A percentile compares a stretch with the other conserved stretches of the same genome.
Evolutionary conservation across 2,888 invertebrate species (phyloP).

Genomic region (Drosophila conformis): DNA sequence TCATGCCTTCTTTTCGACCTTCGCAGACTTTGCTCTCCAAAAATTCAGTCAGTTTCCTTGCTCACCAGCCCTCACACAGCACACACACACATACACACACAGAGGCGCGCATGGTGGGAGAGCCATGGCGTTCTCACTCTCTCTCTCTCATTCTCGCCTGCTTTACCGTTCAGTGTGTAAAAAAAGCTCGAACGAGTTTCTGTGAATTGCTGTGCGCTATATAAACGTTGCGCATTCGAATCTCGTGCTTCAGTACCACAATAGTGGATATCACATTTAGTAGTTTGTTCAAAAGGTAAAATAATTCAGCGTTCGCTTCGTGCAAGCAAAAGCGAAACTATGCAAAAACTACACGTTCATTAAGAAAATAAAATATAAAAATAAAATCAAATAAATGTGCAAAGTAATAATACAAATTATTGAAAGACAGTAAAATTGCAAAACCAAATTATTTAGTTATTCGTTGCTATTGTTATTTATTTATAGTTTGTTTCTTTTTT

Average conservation of each 20-base stretch:
- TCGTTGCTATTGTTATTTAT: conserved; percentile 29
- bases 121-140: conserved; percentile 37
- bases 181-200: conserved; percentile 68
- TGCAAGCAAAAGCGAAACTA: conserved; percentile 46
- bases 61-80: conserved; percentile 9
- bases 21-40: conserved; percentile 52
- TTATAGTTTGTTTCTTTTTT: conserved; percentile 16
- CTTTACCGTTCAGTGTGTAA: conserved; percentile 60
- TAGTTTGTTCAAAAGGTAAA: conserved; percentile 77
- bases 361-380: conserved; percentile 14
- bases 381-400: background rate
- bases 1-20: conserved; percentile 73
- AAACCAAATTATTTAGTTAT: conserved; percentile 20
- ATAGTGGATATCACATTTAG: conserved; percentile 82
- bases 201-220: conserved; percentile 77
- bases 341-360: conserved; percentile 47
- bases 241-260: conserved; percentile 84
- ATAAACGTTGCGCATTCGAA: conserved; percentile 83
- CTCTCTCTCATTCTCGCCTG: conserved; percentile 17
- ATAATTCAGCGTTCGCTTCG: conserved; percentile 28
- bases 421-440: conserved; percentile 1
- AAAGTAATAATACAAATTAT: conserved; percentile 6
- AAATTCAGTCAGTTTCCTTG: conserved; percentile 33
- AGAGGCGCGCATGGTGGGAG: conserved; percentile 35
- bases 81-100: conserved; percentile 14